Evolutionary conservation across 2,797 vertebrate genomes (phyloP), one percentile per base, ranked within the genome.

Genomic region (Lepilemur ruficaudatus): DNA sequence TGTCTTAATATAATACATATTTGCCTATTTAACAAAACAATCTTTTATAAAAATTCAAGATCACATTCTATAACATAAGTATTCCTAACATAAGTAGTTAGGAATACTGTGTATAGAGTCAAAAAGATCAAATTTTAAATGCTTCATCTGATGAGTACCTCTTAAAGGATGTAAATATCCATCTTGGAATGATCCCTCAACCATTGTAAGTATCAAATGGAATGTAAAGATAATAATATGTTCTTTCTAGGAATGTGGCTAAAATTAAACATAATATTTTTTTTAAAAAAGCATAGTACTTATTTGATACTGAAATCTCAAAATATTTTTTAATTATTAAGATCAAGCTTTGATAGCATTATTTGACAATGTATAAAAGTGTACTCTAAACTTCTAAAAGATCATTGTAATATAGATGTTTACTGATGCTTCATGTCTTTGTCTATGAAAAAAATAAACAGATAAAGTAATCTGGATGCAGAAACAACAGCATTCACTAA

Each of bases 311-410:
- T 76, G 46, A 80, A 78, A 84, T 14, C 5, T 75, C 11, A 86
- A 35, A 65, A 15, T 46, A 83, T 73, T 9, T 9, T 57, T 85
- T 72, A 89, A 63, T 46, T 96, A 48, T 72, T 81, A 85, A 86
- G 35, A 61, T 78, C 15, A 43, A 89, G 1, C 2, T 94, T 91
- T 89, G 38, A 75, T 50, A 30, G 10, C 4, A 43, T 70, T 57
- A 38, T 95, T 87, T 69, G 50, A 59, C 35, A 61, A 38, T 82
- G 38, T 43, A 46, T 30, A 85, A 96, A 96, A 84, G 32, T 70
- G 2, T 70, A 89, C 9, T 32, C 50, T 79, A 83, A 75, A 6
- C 28, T 76, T 88, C 28, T 61, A 83, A 76, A 52, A 48, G 7
- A 59, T 67, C 8, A 3, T 13, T 32, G 32, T 28, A 76, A 46